Base-by-base conservation (phyloP, 2,888 invertebrate species). In the Agriopis aurantiaria region DNA sequence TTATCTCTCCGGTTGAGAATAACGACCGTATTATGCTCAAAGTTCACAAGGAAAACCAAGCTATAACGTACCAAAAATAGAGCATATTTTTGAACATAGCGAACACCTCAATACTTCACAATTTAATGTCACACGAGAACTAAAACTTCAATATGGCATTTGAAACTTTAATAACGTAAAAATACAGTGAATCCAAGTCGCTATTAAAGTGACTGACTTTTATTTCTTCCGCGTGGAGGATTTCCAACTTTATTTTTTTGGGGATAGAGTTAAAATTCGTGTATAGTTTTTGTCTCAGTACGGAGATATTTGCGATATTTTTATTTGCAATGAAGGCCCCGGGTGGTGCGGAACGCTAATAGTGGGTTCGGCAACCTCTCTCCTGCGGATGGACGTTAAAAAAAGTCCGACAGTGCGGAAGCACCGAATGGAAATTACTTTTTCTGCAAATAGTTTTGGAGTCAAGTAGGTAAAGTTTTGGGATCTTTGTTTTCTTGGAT, bases 161-260 rank as follows among this genome's bases (percentile, higher is more conserved):
- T 73, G 71, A 77, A 76, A 78, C 72, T 79, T 78, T 77, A 77
- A 77, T 76, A 75, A 75, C 75, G 71, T 75, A 72, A 74, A 76
- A 75, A 73, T 77, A 73, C 74, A 73, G 73, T 71, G 59, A 71
- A 58, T 63, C 65, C 49, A 55, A 75, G 43, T 71, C 72, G 60
- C 63, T 68, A 75, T 71, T 73, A 74, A 73, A 68, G 67, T 49
- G 63, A 65, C 55, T 57, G 49, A 48, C 64, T 69, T 12, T 61
- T 63, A 68, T 52, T 23, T 41, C 41, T 58, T 57, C 48, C 53
- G 48, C 33, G 51, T n/a, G 46, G 3, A 8, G 55, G 17, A 63
- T 11, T 67, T 11, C 7, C 23, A 43, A 8, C 66, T 63, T 10
- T 66, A 63, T 0, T 0, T 0, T 7, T 4, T 41, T n/a, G 0